These are phyloP conservation scores for Phrynocephalus versicolor DNA, from an alignment of 2,113 vertebrate genomes.

Conservation along the genomic window DNA sequence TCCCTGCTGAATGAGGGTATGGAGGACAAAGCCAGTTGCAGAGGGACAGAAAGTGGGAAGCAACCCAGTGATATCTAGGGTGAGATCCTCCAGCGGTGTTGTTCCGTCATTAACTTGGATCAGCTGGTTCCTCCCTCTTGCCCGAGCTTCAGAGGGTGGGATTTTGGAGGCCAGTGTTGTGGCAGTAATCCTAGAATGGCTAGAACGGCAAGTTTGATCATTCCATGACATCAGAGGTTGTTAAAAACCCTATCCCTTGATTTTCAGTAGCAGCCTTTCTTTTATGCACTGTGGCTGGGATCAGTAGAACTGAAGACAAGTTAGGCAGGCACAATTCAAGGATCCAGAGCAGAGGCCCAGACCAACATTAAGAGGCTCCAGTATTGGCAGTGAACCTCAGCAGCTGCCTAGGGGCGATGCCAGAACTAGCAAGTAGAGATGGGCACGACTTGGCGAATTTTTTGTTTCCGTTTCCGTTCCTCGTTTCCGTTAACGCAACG, in stretches of 20 bases:
- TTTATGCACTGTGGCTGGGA: background rate
- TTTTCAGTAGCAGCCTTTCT: too few species aligned
- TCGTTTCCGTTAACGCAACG: too few species aligned
- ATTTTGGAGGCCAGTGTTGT: background rate
- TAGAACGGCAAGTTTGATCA: background rate
- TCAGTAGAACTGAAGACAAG: background rate
- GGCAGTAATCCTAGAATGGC: background rate
- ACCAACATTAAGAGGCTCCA: background rate
- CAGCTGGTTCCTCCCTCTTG: too few species aligned
- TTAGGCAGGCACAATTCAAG: background rate
- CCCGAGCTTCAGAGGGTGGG: too few species aligned
- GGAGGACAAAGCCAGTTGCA: background rate
- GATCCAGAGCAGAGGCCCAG: background rate
- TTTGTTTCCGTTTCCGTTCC: too few species aligned
- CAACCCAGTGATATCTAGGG: background rate
- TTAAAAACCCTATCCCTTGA: background rate
- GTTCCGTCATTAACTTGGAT: background rate
- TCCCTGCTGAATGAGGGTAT: background rate
- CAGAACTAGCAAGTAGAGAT: too few species aligned
- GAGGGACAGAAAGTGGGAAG: background rate
- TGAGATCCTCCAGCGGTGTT: too few species aligned
- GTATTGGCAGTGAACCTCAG: background rate
- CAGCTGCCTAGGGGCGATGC: too few species aligned
- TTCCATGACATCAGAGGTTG: background rate
- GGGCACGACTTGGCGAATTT: too few species aligned